Base-by-base conservation (phyloP, 2,113 vertebrate species). In the Ploceus nigricollis region DNA sequence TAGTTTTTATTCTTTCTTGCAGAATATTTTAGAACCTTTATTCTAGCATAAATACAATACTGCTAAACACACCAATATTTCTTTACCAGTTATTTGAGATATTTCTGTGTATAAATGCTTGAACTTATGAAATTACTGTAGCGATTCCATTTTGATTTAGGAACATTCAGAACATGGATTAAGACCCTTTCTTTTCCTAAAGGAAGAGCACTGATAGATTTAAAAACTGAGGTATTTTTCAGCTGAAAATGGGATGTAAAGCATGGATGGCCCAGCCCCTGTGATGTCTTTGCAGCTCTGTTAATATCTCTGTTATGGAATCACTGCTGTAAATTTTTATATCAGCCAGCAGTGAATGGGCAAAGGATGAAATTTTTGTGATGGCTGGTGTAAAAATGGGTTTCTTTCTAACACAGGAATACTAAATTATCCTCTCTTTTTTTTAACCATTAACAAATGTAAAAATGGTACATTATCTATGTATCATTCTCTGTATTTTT, bases 321-420 rank as follows among this genome's bases (percentile, higher is more conserved):
- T n/a, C 51, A 10, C 50, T 15, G 57, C 82, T 58, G 57, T 93
- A 87, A 89, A 87, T 79, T 66, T 89, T 75, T 24, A 85, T 24
- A 82, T 76, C 84, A 56, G 35, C 44, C 16, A 10, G 17, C 54
- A 92, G 65, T 7, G 89, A 89, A 78, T 53, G 76, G 48, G 76
- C 18, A 78, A 61, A 87, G 56, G 56, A 70, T 68, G 83, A 63
- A 23, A 48, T 47, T 69, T 82, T 69, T 56, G 64, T 35, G 58
- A 40, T 77, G 50, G 6, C 9, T 47, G 28, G 9, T 57, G 45
- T 87, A 42, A 88, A 92, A 85, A n/a, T 37, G 7, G 25, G 7
- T 66, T 83, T 21, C 11, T 27, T 80, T 31, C 31, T 15, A 48
- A 33, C 13, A 30, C 25, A 71, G 25, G 31, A 82, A 47, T 2